Conservation (phyloP, 2,888 invertebrate species). For the Gnatocerus cornutus region DNA sequence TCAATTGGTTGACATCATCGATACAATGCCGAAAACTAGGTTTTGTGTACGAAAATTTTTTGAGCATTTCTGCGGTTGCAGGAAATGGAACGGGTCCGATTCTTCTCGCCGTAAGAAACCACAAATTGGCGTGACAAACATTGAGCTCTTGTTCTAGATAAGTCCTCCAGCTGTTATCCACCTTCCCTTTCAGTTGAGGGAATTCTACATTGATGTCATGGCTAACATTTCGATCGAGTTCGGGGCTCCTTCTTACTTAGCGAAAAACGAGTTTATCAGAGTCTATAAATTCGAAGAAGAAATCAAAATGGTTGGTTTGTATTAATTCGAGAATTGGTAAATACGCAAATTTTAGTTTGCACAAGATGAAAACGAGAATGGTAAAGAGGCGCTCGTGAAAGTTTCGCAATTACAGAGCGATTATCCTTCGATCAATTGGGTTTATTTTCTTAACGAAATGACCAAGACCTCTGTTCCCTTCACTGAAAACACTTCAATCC, state of each 20-base stretch:
- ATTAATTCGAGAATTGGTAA: not conserved
- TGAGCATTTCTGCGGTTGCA: constrained; percentile 43
- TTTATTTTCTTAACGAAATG: constrained; percentile 59
- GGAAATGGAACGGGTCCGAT: constrained; percentile 26
- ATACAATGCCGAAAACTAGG: constrained; percentile 58
- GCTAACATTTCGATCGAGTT: constrained; percentile 56
- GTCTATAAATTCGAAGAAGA: constrained; percentile 58
- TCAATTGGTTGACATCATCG: constrained; percentile 60
- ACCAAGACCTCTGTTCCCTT: constrained; percentile 53
- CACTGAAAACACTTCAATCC: constrained; percentile 54
- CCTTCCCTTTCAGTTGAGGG: constrained; percentile 39
- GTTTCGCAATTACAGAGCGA: constrained; percentile 37
- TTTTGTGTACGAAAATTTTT: constrained; percentile 55
- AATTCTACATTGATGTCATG: constrained; percentile 55
- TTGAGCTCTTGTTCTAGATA: constrained; percentile 50
- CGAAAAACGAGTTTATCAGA: constrained; percentile 54
- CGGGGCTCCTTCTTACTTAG: constrained; percentile 52
- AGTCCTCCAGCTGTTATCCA: constrained; percentile 43
- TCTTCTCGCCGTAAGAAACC: constrained; percentile 49
- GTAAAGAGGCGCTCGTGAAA: constrained; percentile 7
- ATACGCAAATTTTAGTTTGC: constrained; percentile 27
- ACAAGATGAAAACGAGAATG: constrained; percentile 49
- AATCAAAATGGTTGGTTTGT: constrained; percentile 53
- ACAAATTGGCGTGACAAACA: not conserved
- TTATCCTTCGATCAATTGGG: constrained; percentile 58